These are phyloP conservation scores for Microdon myrmicae DNA, from an alignment of 2,888 invertebrate genomes.

Conservation along the genomic window DNA sequence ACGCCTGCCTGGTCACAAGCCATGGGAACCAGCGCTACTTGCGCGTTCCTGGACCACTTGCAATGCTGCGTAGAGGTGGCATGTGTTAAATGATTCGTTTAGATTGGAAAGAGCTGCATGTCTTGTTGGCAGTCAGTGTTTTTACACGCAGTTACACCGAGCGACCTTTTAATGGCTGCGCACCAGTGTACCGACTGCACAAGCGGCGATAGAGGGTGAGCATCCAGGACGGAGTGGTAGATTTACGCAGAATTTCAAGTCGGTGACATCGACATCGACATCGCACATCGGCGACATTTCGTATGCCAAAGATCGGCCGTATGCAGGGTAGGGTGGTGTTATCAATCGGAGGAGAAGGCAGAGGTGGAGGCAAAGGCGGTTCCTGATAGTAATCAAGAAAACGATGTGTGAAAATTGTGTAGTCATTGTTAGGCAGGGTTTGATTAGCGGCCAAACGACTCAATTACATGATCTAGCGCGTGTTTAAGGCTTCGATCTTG, in stretches of 20 bases:
- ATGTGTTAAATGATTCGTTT: slow-evolving; percentile 50
- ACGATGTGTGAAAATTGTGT: slow-evolving; percentile 45
- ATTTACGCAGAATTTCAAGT: slow-evolving; percentile 48
- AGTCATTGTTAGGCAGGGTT: slow-evolving; percentile 33
- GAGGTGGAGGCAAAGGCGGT: slow-evolving; percentile 1
- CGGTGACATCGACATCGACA: slow-evolving; percentile 42
- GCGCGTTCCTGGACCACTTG: slow-evolving; percentile 3
- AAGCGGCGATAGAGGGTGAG: slow-evolving; percentile 2
- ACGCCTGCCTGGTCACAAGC: slow-evolving; percentile 21
- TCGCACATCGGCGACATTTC: slow-evolving; percentile 37
- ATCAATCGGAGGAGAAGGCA: slow-evolving; percentile 26
- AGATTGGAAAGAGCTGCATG: slow-evolving; percentile 51
- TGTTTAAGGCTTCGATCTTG: slow-evolving; percentile 44
- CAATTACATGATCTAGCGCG: slow-evolving; percentile 42
- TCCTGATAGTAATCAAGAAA: slow-evolving; percentile 15
- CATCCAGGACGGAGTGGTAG: slow-evolving; percentile 26
- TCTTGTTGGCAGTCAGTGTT: slow-evolving; percentile 47
- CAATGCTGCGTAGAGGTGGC: slow-evolving; percentile 6
- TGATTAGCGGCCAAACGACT: slow-evolving; percentile 48
- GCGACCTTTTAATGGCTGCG: slow-evolving; percentile 49
- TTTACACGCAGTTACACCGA: slow-evolving; percentile 50
- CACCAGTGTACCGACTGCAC: slow-evolving; percentile 4
- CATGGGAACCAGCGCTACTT: slow-evolving; percentile 33
- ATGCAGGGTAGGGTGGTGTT: neutral
- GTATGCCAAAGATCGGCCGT: slow-evolving; percentile 17